phyloP scores from a whole-genome alignment of 2,888 invertebrate species.

The Tetropium fuscum region DNA sequence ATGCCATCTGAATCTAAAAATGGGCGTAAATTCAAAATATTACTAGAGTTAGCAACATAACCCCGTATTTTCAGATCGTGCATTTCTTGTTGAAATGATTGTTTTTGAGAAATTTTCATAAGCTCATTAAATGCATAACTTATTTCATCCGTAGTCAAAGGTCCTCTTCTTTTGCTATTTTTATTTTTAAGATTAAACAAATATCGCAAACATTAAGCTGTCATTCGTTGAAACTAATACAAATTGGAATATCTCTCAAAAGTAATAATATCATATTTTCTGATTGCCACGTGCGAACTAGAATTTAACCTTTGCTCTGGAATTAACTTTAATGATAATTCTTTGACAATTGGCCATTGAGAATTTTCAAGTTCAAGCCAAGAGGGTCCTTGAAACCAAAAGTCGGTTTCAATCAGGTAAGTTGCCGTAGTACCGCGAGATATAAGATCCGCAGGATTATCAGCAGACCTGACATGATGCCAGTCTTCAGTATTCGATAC shows the following conservation, averaged over 20 bases:
- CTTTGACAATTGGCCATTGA: background rate
- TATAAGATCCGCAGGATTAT: constrained; percentile 5
- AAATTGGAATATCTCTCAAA: background rate
- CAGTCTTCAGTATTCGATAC: background rate
- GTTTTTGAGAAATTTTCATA: background rate
- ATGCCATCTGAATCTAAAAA: background rate
- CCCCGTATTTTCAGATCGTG: background rate
- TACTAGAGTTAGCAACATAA: background rate
- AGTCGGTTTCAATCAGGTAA: background rate
- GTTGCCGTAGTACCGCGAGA: background rate
- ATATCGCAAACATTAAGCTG: background rate
- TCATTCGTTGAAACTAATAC: background rate
- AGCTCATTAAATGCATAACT: background rate
- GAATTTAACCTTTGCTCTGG: too few species aligned
- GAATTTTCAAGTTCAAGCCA: background rate
- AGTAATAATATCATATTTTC: background rate
- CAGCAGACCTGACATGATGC: background rate
- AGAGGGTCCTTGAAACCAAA: background rate
- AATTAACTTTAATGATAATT: background rate
- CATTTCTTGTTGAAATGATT: background rate
- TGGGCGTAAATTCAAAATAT: background rate
- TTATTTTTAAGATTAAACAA: background rate
- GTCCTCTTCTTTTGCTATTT: background rate
- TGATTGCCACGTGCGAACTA: background rate
- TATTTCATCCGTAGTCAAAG: background rate